Evolutionary conservation across 2,888 invertebrate species (phyloP).

Genomic region (Archips crataeganus): DNA sequence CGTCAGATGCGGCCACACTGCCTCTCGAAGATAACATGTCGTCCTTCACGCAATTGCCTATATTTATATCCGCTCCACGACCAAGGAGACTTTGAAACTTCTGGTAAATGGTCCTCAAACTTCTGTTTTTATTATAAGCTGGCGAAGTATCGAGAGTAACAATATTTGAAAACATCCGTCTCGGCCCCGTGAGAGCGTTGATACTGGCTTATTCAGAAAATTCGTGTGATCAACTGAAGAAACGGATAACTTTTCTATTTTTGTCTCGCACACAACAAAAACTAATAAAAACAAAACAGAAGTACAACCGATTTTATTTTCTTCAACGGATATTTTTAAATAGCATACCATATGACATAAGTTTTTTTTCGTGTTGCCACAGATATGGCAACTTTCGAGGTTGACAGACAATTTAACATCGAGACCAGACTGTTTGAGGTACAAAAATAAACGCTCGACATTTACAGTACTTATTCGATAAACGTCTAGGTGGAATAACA

Average conservation of each 20-base stretch:
- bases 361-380: slow-evolving; percentile 24
- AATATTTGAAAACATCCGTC: slow-evolving; percentile 70
- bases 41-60: slow-evolving; percentile 46
- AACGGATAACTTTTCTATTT: slow-evolving; percentile 45
- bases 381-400: neutral
- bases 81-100: slow-evolving; percentile 64
- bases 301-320: slow-evolving; percentile 43
- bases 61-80: slow-evolving; percentile 48
- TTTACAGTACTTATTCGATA: neutral
- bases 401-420: slow-evolving; percentile 4
- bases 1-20: slow-evolving; percentile 64
- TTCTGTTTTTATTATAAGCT: slow-evolving; percentile 55
- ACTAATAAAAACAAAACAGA: slow-evolving; percentile 47
- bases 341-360: slow-evolving; percentile 40
- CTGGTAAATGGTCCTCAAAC: slow-evolving; percentile 60
- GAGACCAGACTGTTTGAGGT: slow-evolving; percentile 9
- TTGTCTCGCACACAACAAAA: slow-evolving; percentile 36
- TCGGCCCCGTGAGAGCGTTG: slow-evolving; percentile 28
- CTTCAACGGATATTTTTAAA: slow-evolving; percentile 44
- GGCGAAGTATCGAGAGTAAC: slow-evolving; percentile 53
- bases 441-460: slow-evolving; percentile 12
- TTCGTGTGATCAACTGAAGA: slow-evolving; percentile 32
- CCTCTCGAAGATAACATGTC: slow-evolving; percentile 65
- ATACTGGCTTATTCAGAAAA: slow-evolving; percentile 20
- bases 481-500: too few relatives aligned